A percentile compares a stretch with the other conserved stretches of the same genome.
Evolutionary conservation across 64 coral and sea anemone species (phyloP).

Genomic region (Cladopsammia gracilis): DNA sequence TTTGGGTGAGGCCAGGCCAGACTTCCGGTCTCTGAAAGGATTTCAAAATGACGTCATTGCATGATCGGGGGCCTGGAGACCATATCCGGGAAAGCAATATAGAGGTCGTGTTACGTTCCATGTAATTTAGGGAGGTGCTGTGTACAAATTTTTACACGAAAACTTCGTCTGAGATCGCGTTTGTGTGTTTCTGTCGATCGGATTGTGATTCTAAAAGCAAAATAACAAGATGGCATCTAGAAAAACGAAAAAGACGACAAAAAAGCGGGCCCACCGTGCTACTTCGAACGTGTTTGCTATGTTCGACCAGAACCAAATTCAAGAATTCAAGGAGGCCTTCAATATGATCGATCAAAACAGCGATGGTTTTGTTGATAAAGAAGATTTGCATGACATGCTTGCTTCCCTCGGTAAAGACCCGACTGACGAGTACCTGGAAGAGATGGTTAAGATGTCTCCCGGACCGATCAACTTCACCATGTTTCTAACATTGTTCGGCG

Average conservation of each 20-base stretch:
- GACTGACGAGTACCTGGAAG: constrained; percentile 63
- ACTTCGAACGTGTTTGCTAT: constrained; percentile 82
- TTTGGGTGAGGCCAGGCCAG: not conserved
- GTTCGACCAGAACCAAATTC: constrained; percentile 82
- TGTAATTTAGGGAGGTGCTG: constrained; percentile 22
- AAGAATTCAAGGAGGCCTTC: constrained; percentile 81
- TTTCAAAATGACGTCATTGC: too few species aligned
- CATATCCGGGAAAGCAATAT: too few species aligned
- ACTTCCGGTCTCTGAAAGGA: not conserved
- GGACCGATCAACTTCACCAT: constrained; percentile 82
- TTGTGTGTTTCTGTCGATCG: not conserved
- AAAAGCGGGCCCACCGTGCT: constrained; percentile 72
- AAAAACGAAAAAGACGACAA: constrained; percentile 77
- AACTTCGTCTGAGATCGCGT: not conserved
- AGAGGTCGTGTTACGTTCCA: not conserved
- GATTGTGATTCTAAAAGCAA: not conserved
- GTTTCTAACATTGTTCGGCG: constrained; percentile 79
- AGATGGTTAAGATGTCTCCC: constrained; percentile 70
- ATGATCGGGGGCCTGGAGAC: not conserved
- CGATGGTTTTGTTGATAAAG: constrained; percentile 82
- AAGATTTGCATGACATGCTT: constrained; percentile 76
- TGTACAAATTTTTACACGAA: not conserved
- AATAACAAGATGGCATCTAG: constrained; percentile 56
- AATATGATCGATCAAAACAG: constrained; percentile 84
- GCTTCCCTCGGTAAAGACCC: constrained; percentile 82